Base-by-base conservation (phyloP, 64 coral and sea anemone genomes). In the Pachyseris speciosa region DNA sequence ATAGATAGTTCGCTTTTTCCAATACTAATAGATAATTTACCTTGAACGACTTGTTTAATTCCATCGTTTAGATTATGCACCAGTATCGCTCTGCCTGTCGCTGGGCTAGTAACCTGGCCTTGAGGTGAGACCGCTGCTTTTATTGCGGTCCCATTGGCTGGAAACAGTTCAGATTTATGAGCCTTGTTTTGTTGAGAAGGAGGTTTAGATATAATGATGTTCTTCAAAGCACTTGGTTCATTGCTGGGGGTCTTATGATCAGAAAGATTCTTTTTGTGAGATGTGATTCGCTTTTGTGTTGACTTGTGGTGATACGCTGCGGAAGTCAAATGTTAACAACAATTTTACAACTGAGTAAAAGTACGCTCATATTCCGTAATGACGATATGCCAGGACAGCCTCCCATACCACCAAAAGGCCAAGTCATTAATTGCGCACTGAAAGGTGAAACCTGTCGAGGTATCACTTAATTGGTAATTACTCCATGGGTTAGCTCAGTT, bases 41-140 rank as follows among this genome's bases (percentile, higher is more conserved):
- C 75, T 80, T 80, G 49, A 57, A 80, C 75, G 9, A 80, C 51
- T 10, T 80, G 75, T 59, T 28, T 48, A 16, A 37, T 30, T 32
- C 50, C 75, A 60, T 48, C 43, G 25, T 80, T 55, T 19, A 28
- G 29, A 80, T n/a, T 80, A 5, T 80, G 50, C 16, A 80, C 49
- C 7, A 80, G 24, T 58, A 80, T 80, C 15, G 75, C 75, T 5
- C 75, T 38, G 16, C 50, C 75, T 58, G 75, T 80, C 1, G 75
- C 75, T 59, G 57, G 49, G 20, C 13, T 30, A 34, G 19, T 22
- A 17, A 53, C 50, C 24, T 47, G 20, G 9, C 2, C 72, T 49
- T 10, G 20, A 9, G 19, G 8, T 8, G 72, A 75, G 22, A n/a
- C 22, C 5, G 5, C 75, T 41, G 17, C 24, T 31, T 37, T 37